Conservation (phyloP, 2,113 vertebrate species). For the Silurus meridionalis region DNA sequence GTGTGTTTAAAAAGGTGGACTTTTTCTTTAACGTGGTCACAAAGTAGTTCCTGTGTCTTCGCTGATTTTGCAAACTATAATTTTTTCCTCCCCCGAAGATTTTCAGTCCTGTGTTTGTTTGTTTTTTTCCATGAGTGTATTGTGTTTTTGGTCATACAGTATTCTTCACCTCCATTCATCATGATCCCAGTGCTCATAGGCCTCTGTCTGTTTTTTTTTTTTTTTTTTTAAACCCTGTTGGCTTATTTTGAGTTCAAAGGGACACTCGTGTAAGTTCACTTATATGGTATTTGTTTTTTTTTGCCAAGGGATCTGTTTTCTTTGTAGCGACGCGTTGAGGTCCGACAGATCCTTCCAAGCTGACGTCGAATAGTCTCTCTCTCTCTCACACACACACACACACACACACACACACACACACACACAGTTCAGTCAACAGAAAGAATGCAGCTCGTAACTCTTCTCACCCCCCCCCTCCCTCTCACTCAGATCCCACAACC, state of each 20-base stretch:
- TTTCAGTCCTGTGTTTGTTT: background rate
- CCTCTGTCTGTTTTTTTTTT: conserved; percentile 46
- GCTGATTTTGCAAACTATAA: background rate
- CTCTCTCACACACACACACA: conserved; percentile 35
- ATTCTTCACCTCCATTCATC: conserved; percentile 32
- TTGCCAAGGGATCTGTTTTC: conserved; percentile 48
- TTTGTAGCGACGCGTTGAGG: conserved; percentile 40
- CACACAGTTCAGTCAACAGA: conserved; percentile 48
- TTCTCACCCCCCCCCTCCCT: conserved; percentile 38
- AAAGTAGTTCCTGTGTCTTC: background rate
- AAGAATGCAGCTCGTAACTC: conserved; percentile 51
- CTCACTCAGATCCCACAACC: background rate
- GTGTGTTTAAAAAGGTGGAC: background rate
- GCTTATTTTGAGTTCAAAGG: conserved; percentile 72
- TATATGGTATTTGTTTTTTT: conserved; percentile 44
- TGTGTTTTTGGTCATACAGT: conserved; percentile 25
- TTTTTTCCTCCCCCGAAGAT: background rate
- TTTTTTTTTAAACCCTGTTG: conserved; percentile 43
- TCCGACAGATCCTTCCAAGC: conserved; percentile 47
- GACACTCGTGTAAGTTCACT: conserved; percentile 71
- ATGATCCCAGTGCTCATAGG: conserved; percentile 45
- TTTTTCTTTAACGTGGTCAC: background rate
- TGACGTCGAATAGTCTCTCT: conserved; percentile 35
- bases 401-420: conserved; percentile 50
- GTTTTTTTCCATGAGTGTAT: background rate